Evolutionary conservation across 2,113 vertebrate genomes (phyloP), one percentile per base, ranked within the genome.

Genomic region (Cyprinodon brontotheroides): DNA sequence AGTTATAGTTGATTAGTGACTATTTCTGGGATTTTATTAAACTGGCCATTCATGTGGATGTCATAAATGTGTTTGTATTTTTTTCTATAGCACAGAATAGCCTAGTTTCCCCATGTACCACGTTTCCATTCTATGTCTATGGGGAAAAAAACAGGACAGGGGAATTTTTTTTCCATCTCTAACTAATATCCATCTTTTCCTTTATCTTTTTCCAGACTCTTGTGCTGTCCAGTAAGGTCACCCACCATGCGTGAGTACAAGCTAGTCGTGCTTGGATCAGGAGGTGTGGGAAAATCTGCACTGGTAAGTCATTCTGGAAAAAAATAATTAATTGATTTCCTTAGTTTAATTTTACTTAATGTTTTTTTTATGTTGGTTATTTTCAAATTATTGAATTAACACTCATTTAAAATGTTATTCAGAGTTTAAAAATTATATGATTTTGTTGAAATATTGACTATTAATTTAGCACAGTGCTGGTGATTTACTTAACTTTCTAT

Each of bases 201-300:
- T 29, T 29, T 70, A 68, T 78, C 86, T 17, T 81, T 84, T 89
- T 84, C 10, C 91, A 98, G 97, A 90, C 92, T 78, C 68, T 89
- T 85, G 92, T 91, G 83, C 89, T 87, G 86, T 92, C 93, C 67
- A 94, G 90, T 95, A 94, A 94, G 93, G 92, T 94, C 91, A 89
- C 92, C 92, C 95, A 96, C 93, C 95, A 99, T 99, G 98, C 98
- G 98, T 86, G 98, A 99, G 94, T 99, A 99, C 95, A 99, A 99
- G 95, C 96, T 99, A 83, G 98, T 99, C 94, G 98, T 99, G 91
- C 94, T 99, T 91, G 98, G 98, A 87, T 99, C 98, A 85, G 98
- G 98, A 94, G 98, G 98, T 78, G 98, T 99, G 89, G 98, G 98
- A 53, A 99, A 99, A 83, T 99, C 98, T 11, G 98, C 98, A 90